Evolutionary conservation across 2,888 invertebrate species (phyloP).

Genomic region (Sclerodermus sp.): DNA sequence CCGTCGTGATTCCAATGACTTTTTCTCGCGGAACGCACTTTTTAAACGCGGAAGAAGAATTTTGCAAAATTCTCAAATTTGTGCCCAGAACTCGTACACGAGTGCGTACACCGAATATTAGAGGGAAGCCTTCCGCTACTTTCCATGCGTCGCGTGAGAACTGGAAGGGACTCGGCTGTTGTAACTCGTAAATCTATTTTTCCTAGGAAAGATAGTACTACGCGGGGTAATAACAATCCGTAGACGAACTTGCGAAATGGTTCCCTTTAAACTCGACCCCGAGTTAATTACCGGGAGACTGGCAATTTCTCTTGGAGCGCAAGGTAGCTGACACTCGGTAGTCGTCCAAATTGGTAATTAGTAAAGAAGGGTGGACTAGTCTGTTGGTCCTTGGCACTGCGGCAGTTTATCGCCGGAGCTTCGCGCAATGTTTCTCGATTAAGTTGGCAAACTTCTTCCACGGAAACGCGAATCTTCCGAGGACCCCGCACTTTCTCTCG

Average conservation of each 20-base stretch:
- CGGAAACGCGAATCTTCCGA: not conserved
- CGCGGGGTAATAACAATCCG: not conserved
- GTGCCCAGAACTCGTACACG: too few species aligned
- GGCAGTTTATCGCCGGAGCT: not conserved
- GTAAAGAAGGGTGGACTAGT: slow-evolving; percentile 20
- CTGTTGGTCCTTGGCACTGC: too few species aligned
- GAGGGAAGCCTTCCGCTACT: too few species aligned
- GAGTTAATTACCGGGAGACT: slow-evolving; percentile 19
- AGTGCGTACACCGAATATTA: too few species aligned
- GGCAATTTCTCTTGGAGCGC: slow-evolving; percentile 12
- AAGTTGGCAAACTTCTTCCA: not conserved
- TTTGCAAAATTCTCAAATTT: too few species aligned
- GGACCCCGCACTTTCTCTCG: too few species aligned
- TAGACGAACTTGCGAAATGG: not conserved
- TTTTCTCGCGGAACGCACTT: too few species aligned
- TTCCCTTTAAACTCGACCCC: slow-evolving; percentile 10
- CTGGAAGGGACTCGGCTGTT: too few species aligned
- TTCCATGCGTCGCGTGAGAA: too few species aligned
- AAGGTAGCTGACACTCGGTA: not conserved
- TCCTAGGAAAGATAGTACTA: too few species aligned
- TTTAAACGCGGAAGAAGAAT: too few species aligned
- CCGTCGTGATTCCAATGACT: not conserved
- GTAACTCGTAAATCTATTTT: too few species aligned
- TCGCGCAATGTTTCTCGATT: slow-evolving; percentile 20
- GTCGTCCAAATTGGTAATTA: slow-evolving; percentile 27